A percentile compares a stretch with the other conserved stretches of the same genome.
phyloP scores from a whole-genome alignment of 1,140 invertebrate genomes.

The Neodiprion pinetum region DNA sequence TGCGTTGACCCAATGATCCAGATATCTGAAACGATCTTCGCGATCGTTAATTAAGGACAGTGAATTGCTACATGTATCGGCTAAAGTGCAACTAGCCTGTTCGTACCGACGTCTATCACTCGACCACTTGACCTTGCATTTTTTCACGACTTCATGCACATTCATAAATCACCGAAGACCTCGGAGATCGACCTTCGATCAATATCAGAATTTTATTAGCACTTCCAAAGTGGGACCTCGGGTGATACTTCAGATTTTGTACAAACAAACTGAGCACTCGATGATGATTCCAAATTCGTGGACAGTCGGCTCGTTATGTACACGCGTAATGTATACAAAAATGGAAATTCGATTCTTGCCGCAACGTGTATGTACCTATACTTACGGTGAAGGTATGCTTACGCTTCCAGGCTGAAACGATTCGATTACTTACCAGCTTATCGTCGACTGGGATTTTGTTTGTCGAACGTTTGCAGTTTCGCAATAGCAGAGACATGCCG shows the following conservation, averaged over 20 bases:
- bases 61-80: no score
- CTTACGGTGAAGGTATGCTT: no score
- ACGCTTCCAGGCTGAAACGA: no score
- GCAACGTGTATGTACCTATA: no score
- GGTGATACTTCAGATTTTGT: background rate
- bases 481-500: no score
- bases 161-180: background rate
- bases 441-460: no score
- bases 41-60: background rate
- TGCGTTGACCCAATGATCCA: slow-evolving; percentile 2
- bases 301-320: background rate
- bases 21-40: background rate
- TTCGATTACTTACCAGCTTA: no score
- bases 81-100: no score
- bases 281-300: background rate
- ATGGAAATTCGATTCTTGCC: no score
- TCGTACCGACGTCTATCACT: background rate
- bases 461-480: no score
- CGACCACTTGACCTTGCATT: background rate
- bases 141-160: background rate
- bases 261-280: background rate
- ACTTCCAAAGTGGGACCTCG: background rate
- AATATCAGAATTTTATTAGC: background rate
- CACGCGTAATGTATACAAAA: no score
- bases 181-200: background rate